Evolutionary conservation across 2,113 vertebrate species (phyloP).

Genomic region (Crotalus helleri): DNA sequence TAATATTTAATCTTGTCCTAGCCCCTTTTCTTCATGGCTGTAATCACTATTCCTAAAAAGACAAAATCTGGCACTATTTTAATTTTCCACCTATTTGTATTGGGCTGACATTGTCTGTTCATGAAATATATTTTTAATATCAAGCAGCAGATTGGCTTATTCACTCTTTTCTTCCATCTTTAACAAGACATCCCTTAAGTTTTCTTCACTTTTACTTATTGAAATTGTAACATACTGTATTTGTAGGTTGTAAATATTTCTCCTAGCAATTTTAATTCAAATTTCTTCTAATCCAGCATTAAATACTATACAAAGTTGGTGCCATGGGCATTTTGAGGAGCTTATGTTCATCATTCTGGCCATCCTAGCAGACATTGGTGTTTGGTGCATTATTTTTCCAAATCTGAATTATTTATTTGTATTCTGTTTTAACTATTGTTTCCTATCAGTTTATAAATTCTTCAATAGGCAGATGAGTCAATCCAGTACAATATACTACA

Average conservation of each 20-base stretch:
- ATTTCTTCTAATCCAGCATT: neutral
- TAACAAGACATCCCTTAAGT: neutral
- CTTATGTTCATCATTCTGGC: neutral
- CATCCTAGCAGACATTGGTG: neutral
- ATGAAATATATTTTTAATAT: neutral
- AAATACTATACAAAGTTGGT: neutral
- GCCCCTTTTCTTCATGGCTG: neutral
- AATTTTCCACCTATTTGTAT: neutral
- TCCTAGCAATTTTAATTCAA: neutral
- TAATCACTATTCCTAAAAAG: neutral
- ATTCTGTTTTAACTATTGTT: neutral
- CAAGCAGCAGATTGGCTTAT: neutral
- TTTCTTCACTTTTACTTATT: neutral
- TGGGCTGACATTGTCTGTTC: neutral
- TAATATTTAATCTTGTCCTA: neutral
- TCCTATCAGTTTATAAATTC: neutral
- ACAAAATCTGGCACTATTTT: neutral
- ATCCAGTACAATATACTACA: neutral
- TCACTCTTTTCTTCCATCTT: neutral
- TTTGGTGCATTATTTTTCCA: neutral
- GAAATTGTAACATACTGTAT: neutral
- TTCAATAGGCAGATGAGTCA: neutral
- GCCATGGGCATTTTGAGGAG: neutral
- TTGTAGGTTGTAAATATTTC: neutral
- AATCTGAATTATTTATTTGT: neutral